Percentiles rank a stretch among this genome's conserved stretches.
Evolutionary conservation across 2,113 vertebrate genomes (phyloP).

Genomic region (Delphinapterus leucas): DNA sequence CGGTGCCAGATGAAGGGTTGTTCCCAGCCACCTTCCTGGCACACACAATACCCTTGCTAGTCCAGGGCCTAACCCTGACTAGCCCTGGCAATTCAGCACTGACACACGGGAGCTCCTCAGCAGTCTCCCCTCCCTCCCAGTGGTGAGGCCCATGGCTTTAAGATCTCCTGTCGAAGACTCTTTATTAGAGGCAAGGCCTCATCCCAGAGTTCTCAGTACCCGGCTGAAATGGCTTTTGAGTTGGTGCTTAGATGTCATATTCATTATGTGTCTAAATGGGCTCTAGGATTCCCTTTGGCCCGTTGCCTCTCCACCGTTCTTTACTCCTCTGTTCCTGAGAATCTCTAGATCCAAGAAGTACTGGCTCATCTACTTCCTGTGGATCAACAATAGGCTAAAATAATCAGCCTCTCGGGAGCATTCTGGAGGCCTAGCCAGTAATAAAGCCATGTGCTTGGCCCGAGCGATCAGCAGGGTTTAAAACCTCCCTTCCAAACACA

Average conservation of each 20-base stretch:
- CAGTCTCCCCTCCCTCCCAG: not conserved
- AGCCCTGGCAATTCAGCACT: not conserved
- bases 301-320: not conserved
- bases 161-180: not conserved
- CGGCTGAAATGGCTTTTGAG: not conserved
- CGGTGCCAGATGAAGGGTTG: not conserved
- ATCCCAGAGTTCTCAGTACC: not conserved
- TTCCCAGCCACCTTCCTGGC: constrained; percentile 16
- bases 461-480: not conserved
- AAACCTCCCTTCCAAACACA: not conserved
- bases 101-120: not conserved
- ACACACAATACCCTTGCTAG: not conserved
- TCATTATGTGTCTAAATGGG: not conserved
- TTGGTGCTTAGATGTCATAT: not conserved
- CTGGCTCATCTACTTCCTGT: not conserved
- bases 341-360: not conserved
- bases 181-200: not conserved
- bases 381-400: not conserved
- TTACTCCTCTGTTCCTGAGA: not conserved
- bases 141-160: not conserved
- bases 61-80: not conserved
- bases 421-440: not conserved
- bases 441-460: not conserved
- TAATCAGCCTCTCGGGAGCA: not conserved
- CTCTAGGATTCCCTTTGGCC: not conserved